Base-by-base conservation (phyloP, 2,888 invertebrate genomes). In the Acheta domesticus region DNA sequence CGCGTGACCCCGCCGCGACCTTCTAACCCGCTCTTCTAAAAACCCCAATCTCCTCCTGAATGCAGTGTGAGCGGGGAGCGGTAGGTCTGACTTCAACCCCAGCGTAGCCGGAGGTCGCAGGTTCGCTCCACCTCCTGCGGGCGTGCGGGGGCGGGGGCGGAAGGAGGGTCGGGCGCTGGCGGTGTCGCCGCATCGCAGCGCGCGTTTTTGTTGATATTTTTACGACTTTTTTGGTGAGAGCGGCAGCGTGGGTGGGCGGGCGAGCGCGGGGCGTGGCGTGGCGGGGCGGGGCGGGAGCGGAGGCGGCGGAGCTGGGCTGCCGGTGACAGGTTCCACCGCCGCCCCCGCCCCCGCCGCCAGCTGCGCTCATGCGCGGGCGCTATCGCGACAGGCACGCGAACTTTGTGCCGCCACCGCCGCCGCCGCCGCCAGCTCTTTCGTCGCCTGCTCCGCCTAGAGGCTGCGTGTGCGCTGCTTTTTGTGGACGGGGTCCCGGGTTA, bases 251-350 rank as follows among this genome's bases (percentile, higher is more conserved):
- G 62, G 12, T 0, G 36, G 36, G 36, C 36, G 36, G 36, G 36
- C n/a, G n/a, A n/a, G n/a, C n/a, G 36, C 36, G 36, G 36, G 62
- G 62, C 11, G 8, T n/a, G n/a, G n/a, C n/a, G n/a, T n/a, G n/a
- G n/a, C n/a, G 36, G 36, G 36, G 36, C 36, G 36, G 36, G 62
- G 62, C 11, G 8, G 36, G 36, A 8, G 62, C 11, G 8, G n/a
- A 14, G n/a, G 62, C 62, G 62, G 14, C 16, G 62, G 62, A 14
- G 62, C 62, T 62, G 62, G 62, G 62, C 62, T 62, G 62, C 62
- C 16, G 62, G 62, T 62, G 62, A 62, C 62, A 62, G 62, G 62
- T 62, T 62, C 62, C 62, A n/a, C 14, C 62, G 62, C 62, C 62
- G 3, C n/a, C 12, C 62, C 16, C 62, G 12, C 62, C 62, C 16